These are phyloP conservation scores for Origma solitaria DNA, from an alignment of 2,113 vertebrate genomes.

Conservation along the genomic window DNA sequence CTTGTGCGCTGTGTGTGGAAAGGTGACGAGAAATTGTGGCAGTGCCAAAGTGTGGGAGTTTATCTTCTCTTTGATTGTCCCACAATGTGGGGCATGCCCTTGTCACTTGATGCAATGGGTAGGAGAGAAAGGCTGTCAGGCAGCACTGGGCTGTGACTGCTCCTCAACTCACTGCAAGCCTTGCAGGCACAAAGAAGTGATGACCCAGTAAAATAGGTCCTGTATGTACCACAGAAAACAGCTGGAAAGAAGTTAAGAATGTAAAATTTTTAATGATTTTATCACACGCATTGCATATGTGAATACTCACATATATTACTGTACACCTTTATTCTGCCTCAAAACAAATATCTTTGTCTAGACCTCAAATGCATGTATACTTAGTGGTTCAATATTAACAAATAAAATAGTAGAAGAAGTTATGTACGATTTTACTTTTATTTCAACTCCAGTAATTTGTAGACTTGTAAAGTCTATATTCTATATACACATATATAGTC, in stretches of 20 bases:
- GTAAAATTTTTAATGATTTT: neutral
- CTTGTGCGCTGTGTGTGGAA: neutral
- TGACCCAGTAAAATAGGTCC: neutral
- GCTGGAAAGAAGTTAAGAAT: neutral
- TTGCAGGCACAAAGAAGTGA: neutral
- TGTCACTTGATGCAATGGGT: neutral
- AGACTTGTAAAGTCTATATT: neutral
- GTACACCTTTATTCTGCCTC: neutral
- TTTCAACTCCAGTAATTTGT: neutral
- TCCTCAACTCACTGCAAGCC: accelerated
- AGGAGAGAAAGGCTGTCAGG: neutral
- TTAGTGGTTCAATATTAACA: neutral
- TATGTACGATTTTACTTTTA: neutral
- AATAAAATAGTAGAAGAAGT: neutral
- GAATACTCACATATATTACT: neutral
- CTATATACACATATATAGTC: neutral
- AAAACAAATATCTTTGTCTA: neutral
- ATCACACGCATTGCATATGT: too few species aligned
- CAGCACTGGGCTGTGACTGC: neutral
- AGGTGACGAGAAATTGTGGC: neutral
- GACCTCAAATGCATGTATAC: neutral
- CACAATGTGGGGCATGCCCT: neutral
- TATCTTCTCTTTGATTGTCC: neutral
- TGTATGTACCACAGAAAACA: neutral
- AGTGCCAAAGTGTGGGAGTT: neutral